Base-by-base conservation (phyloP, 1,140 invertebrate species). In the Cyclina sinensis region DNA sequence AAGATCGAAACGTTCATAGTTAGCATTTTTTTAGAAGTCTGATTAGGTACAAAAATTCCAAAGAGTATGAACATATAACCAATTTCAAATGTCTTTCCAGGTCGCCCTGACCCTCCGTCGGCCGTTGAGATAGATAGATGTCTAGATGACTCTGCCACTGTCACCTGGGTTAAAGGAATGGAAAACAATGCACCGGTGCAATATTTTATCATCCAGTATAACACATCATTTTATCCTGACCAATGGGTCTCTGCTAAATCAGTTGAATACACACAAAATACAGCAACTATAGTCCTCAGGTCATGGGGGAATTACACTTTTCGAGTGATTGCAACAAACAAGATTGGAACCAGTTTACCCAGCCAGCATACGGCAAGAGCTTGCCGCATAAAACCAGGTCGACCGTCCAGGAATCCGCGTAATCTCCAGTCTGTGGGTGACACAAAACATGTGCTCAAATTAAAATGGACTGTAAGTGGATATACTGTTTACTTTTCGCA, bases 251-350 rank as follows among this genome's bases (percentile, higher is more conserved):
- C 91, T 68, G 68, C 80, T n/a, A 86, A 86, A 54, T 83, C 90
- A 57, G 92, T 92, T 1, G 80, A 90, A 18, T 81, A 91, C 30
- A 90, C 90, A 21, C 73, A 90, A 30, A 94, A 81, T 46, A 90
- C 65, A 37, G 91, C 89, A 2, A 88, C 74, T 4, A 73, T 94
- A 16, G 78, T 54, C 7, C 80, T 94, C 12, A 80, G 89, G 14
- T 98, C 98, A 0, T 99, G 98, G 98, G 97, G 98, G 0, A 99
- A 99, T 95, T 99, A 99, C 94, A 99, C 99, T 0, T 99, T 99
- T 97, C 96, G 99, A 65, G 98, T 99, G 0, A 96, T 98, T 68
- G 98, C 99, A 0, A 97, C 97, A 93, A 99, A 99, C 95, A 98
- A 99, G 95, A 98, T 99, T 92, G 99, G 99, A 0, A 73, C 86